Evolutionary conservation across 2,797 vertebrate species (phyloP).

Genomic region (Arnoldichthys spilopterus): DNA sequence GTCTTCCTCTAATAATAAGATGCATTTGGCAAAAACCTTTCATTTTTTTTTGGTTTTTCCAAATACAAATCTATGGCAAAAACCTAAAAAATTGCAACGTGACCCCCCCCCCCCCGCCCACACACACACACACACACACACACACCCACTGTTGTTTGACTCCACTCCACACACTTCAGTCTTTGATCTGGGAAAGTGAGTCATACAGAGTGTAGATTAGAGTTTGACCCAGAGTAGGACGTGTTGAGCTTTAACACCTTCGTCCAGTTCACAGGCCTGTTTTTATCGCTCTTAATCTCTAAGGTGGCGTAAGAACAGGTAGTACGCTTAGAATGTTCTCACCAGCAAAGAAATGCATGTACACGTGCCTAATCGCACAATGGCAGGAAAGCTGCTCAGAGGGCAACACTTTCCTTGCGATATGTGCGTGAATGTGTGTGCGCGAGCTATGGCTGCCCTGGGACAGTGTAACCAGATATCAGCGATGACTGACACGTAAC

Average conservation of each 20-base stretch:
- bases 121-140: no score
- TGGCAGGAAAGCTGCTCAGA: conserved; percentile 1
- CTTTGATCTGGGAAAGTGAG: background rate
- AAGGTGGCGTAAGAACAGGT: background rate
- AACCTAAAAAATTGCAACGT: no score
- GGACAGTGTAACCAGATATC: background rate
- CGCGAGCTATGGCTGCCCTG: no score
- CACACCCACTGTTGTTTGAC: no score
- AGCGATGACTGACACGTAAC: background rate
- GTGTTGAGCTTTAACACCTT: background rate
- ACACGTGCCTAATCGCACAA: conserved; percentile 9
- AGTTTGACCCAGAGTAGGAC: background rate
- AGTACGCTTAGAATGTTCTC: conserved; percentile 26
- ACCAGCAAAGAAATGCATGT: background rate
- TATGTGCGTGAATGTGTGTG: background rate
- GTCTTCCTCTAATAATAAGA: no score
- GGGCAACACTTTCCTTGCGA: background rate
- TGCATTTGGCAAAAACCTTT: no score
- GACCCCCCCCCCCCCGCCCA: no score
- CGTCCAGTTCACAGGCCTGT: background rate
- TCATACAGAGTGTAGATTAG: background rate
- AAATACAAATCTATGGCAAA: no score
- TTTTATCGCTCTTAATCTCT: background rate
- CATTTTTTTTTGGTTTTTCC: no score
- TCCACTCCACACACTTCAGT: no score